phyloP scores from a whole-genome alignment of 1,140 invertebrate species.

The Spodoptera litura region DNA sequence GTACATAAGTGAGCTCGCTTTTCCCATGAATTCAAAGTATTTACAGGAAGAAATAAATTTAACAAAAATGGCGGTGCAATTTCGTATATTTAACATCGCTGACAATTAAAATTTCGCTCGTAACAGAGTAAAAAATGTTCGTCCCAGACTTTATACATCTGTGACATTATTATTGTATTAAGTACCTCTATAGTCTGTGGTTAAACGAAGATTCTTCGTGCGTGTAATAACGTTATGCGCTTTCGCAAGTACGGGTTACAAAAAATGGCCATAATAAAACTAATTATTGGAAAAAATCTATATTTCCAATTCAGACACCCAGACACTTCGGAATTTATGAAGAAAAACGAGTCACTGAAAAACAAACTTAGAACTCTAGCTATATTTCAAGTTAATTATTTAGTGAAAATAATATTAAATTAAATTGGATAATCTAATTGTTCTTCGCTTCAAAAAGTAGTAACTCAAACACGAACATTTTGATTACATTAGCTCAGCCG shows the following conservation, averaged over 20 bases:
- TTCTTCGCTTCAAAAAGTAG: too few relatives aligned
- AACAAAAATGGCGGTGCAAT: neutral
- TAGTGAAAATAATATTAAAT: too few relatives aligned
- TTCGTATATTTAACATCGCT: neutral
- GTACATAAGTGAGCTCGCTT: neutral
- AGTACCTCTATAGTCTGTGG: slow-evolving; percentile 26
- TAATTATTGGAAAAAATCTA: too few relatives aligned
- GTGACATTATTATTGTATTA: neutral
- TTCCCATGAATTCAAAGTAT: neutral
- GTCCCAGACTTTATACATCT: neutral
- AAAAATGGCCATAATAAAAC: neutral
- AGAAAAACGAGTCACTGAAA: too few relatives aligned
- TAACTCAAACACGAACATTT: too few relatives aligned
- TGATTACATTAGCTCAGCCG: too few relatives aligned
- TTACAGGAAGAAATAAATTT: neutral
- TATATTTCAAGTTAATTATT: too few relatives aligned
- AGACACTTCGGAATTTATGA: too few relatives aligned
- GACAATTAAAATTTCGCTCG: slow-evolving; percentile 19
- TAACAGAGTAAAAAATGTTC: slow-evolving; percentile 6
- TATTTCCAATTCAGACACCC: too few relatives aligned
- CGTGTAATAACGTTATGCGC: slow-evolving; percentile 16
- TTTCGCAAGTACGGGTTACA: neutral
- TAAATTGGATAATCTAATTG: too few relatives aligned
- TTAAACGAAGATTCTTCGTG: slow-evolving; percentile 2
- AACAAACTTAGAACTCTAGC: too few relatives aligned